Base-by-base conservation (phyloP, 2,888 invertebrate species). In the Antitype chi region DNA sequence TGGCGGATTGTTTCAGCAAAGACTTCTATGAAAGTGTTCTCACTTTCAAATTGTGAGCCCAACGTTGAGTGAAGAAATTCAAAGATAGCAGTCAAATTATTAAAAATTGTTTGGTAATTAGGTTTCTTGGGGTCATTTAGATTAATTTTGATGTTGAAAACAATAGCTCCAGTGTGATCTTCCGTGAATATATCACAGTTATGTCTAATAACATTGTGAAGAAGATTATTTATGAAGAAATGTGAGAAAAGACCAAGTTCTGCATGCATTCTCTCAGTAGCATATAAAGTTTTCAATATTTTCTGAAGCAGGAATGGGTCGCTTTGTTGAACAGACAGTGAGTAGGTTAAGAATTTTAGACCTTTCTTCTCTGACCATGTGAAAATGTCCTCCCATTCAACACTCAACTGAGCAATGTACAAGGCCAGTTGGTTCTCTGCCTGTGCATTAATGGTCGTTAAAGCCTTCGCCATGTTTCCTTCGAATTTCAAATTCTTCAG, bases 321-420 rank as follows among this genome's bases (percentile, higher is more conserved):
- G 88, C 94, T 95, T 84, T 96, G 96, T 80, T 96, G 94, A 0
- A 96, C 93, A 3, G 95, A 94, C 55, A 96, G 76, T 0, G 95
- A 95, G 78, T 95, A 96, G 0, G 93, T 94, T 2, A 95, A 88
- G 73, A 90, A 93, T 80, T 92, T 90, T 0, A 95, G 86, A n/a
- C 95, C 93, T 87, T 92, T 94, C 73, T 92, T 93, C 81, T 95
- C 94, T 0, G 93, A 92, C 96, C 96, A 96, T 53, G 91, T 91
- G 75, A 96, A 96, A 28, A 96, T 93, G 53, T 95, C 94, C 75
- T 96, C 95, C 96, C 96, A 96, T 89, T 96, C 96, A 43, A 93
- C 87, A 80, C 96, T 96, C n/a, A 96, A 83, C 64, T 96, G 94
- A 2, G 96, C 95, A 32, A 91, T 90, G 76, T 95, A 96, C 20